Evolutionary conservation across 2,113 vertebrate species (phyloP).

Genomic region (Dicrurus megarhynchus): DNA sequence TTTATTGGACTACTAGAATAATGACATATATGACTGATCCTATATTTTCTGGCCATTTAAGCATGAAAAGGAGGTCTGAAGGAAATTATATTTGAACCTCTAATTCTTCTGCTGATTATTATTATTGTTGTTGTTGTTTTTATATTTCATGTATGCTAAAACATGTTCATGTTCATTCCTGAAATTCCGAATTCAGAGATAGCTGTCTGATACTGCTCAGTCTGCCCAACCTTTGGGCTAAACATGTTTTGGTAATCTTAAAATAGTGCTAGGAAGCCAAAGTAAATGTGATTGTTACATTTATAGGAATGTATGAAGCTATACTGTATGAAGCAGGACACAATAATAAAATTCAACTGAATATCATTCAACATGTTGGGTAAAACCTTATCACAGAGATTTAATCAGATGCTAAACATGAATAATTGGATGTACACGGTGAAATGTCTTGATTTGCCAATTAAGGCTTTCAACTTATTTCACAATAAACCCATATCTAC

Average conservation of each 20-base stretch:
- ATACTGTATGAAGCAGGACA: not conserved
- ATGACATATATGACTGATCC: not conserved
- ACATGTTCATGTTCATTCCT: not conserved
- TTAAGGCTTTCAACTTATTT: not conserved
- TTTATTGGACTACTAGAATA: not conserved
- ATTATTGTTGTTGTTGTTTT: not conserved
- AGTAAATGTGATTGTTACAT: not conserved
- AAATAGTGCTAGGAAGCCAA: not conserved
- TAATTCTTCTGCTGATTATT: not conserved
- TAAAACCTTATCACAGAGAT: not conserved
- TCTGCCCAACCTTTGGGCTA: not conserved
- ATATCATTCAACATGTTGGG: not conserved
- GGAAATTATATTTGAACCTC: not conserved
- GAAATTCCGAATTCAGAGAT: not conserved
- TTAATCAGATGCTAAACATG: not conserved
- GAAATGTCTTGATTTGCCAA: not conserved
- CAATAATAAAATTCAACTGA: not conserved
- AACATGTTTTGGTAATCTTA: not conserved
- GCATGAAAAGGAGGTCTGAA: not conserved
- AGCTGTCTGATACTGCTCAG: not conserved
- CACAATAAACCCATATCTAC: not conserved
- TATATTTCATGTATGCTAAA: not conserved
- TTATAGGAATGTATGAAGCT: not conserved
- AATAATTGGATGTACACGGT: not conserved
- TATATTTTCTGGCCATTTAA: not conserved